Conservation (phyloP, 2,797 vertebrate genomes). For the Acanthornis magna region DNA sequence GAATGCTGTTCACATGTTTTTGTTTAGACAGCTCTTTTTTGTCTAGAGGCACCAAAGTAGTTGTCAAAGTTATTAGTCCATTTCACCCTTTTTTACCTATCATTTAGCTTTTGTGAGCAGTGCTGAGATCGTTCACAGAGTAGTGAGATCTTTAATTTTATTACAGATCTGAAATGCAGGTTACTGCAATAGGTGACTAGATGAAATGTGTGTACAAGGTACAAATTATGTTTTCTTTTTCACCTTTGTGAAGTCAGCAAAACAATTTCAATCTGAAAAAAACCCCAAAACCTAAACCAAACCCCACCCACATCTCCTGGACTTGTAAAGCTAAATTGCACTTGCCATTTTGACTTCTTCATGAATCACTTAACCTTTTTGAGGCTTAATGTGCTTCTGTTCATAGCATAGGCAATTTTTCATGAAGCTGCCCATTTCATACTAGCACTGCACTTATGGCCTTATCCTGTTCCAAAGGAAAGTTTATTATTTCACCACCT, state of each 20-base stretch:
- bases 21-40: not conserved
- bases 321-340: conserved; percentile 14
- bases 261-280: conserved; percentile 4
- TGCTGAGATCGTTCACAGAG: not conserved
- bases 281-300: not conserved
- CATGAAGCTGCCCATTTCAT: not conserved
- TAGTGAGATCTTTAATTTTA: conserved; percentile 29
- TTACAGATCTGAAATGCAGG: conserved; percentile 7
- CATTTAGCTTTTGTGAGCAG: not conserved
- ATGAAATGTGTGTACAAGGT: not conserved
- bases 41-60: not conserved
- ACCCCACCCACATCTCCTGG: not conserved
- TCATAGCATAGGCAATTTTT: not conserved
- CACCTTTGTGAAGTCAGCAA: conserved; percentile 2
- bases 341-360: not conserved
- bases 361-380: not conserved
- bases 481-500: too few relatives aligned
- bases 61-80: not conserved
- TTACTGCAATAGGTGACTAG: conserved; percentile 6
- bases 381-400: not conserved
- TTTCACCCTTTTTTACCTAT: not conserved
- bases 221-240: conserved; percentile 13
- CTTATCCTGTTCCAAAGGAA: not conserved
- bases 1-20: not conserved
- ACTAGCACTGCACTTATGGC: not conserved